These are phyloP conservation scores for Toxonevra muliebris DNA, from an alignment of 2,888 invertebrate species.

Conservation along the genomic window DNA sequence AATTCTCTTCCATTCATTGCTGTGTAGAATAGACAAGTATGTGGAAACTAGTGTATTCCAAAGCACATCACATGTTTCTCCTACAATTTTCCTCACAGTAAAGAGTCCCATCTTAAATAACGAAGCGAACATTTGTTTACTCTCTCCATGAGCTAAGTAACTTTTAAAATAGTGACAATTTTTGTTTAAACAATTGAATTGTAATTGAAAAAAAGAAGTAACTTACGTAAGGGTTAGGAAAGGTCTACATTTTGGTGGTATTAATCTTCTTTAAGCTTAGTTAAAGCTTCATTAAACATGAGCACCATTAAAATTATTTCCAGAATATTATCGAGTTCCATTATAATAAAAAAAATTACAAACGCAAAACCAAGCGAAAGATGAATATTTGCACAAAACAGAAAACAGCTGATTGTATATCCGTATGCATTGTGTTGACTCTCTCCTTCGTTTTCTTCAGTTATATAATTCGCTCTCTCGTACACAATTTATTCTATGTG, in stretches of 20 bases:
- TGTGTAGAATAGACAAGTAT: not conserved
- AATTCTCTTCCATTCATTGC: constrained; percentile 1
- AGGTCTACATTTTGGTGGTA: not conserved
- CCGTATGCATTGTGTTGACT: no score
- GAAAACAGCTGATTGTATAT: no score
- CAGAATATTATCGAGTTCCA: no score
- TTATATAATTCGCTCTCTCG: no score
- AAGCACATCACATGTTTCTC: not conserved
- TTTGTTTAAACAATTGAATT: not conserved
- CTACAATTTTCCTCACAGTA: not conserved
- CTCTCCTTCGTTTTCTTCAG: no score
- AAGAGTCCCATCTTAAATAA: not conserved
- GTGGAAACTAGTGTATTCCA: not conserved
- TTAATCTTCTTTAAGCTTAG: not conserved
- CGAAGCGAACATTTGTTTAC: not conserved
- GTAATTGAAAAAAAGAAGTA: not conserved
- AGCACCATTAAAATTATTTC: no score
- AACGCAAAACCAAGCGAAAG: no score
- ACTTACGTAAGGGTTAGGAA: not conserved
- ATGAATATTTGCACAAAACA: no score
- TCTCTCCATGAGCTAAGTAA: no score
- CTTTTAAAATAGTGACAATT: not conserved
- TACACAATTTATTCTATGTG: no score
- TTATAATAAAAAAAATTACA: no score
- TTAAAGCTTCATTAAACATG: no score